Percentiles rank a stretch among this genome's conserved stretches.
These are phyloP conservation scores for Diaphora mendica DNA, from an alignment of 2,888 invertebrate genomes.

Conservation along the genomic window DNA sequence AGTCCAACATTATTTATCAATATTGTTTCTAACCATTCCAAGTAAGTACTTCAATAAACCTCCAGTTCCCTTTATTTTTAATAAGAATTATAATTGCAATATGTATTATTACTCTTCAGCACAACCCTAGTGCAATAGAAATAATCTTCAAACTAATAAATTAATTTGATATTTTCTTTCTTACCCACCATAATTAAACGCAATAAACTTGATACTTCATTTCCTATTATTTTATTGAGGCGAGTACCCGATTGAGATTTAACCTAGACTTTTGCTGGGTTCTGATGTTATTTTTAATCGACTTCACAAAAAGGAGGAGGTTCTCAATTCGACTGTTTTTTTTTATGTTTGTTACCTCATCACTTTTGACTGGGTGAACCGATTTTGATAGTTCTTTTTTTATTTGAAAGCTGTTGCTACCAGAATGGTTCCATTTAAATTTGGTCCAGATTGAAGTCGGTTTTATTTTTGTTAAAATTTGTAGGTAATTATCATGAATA, in stretches of 20 bases:
- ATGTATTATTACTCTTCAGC: neutral
- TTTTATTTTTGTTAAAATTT: too few species aligned
- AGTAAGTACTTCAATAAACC: neutral
- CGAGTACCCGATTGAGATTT: constrained; percentile 2
- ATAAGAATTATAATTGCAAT: neutral
- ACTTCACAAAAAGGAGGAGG: too few species aligned
- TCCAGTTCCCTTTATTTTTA: neutral
- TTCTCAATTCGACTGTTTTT: too few species aligned
- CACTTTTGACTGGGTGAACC: too few species aligned
- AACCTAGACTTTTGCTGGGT: neutral
- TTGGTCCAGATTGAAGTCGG: too few species aligned
- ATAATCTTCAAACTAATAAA: constrained; percentile 29
- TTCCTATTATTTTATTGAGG: constrained; percentile 48
- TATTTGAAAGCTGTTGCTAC: too few species aligned
- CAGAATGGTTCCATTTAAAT: too few species aligned
- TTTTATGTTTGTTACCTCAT: too few species aligned
- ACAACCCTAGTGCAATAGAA: constrained; percentile 29
- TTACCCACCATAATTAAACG: constrained; percentile 33
- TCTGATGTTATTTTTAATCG: neutral
- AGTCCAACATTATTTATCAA: too few species aligned
- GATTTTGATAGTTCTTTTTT: too few species aligned
- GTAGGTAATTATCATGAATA: too few species aligned
- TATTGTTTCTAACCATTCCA: neutral
- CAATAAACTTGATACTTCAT: constrained; percentile 24
- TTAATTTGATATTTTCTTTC: constrained; percentile 39